Conservation (phyloP, 2,888 invertebrate genomes). For the Drosophila fulvimacula region DNA sequence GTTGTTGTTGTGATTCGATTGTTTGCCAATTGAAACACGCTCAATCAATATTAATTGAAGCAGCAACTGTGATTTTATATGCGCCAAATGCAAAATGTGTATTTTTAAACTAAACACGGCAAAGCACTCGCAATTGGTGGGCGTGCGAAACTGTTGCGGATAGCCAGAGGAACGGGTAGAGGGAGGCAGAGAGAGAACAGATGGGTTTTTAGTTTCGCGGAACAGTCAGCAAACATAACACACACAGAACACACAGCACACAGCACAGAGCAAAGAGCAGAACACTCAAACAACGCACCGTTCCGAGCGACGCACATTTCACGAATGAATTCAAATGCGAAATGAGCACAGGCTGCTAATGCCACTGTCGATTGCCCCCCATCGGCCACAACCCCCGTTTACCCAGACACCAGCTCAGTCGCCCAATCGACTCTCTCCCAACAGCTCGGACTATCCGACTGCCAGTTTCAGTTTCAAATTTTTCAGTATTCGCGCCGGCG, state of each 20-base stretch:
- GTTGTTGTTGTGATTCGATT: slow-evolving; percentile 50
- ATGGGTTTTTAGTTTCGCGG: slow-evolving; percentile 4
- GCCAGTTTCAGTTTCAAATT: slow-evolving; percentile 45
- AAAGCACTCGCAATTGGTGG: slow-evolving; percentile 26
- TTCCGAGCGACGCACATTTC: slow-evolving; percentile 76
- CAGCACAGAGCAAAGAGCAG: slow-evolving; percentile 1
- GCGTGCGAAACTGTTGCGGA: slow-evolving; percentile 24
- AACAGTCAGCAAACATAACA: slow-evolving; percentile 49
- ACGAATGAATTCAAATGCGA: slow-evolving; percentile 78
- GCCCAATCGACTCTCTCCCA: not conserved
- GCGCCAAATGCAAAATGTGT: slow-evolving; percentile 8
- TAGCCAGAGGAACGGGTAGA: not conserved
- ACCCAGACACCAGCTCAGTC: not conserved
- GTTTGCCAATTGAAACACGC: slow-evolving; percentile 70
- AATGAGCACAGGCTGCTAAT: slow-evolving; percentile 66
- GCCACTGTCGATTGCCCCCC: slow-evolving; percentile 13
- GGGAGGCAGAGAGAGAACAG: not conserved
- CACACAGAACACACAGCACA: slow-evolving; percentile 13
- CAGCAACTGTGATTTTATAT: slow-evolving; percentile 47
- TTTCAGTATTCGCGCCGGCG: slow-evolving; percentile 49
- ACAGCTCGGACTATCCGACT: slow-evolving; percentile 28
- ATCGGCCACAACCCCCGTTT: not conserved
- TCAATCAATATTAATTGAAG: slow-evolving; percentile 68
- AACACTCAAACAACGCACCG: slow-evolving; percentile 47
- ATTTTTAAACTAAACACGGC: slow-evolving; percentile 30